Percentiles rank a stretch among this genome's conserved stretches.
Conservation (phyloP, 2,113 vertebrate genomes). For the Bufo gargarizans region DNA sequence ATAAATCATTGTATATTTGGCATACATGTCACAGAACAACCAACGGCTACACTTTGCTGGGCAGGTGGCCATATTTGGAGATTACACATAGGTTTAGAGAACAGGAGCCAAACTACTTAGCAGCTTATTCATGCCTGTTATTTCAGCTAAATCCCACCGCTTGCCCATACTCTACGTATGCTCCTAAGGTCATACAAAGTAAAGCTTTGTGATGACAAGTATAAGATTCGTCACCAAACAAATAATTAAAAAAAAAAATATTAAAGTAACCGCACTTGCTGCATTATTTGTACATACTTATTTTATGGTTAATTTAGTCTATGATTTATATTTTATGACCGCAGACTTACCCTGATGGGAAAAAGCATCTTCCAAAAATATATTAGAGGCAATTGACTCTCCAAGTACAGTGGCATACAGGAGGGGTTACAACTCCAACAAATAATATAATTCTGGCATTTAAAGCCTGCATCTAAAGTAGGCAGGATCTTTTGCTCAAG, state of each 20-base stretch:
- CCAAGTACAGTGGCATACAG: background rate
- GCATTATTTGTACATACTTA: background rate
- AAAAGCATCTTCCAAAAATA: background rate
- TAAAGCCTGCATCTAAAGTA: too few relatives aligned
- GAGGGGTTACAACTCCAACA: background rate
- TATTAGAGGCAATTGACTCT: background rate
- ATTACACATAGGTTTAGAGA: constrained; percentile 13
- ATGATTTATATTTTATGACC: background rate
- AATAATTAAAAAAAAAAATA: background rate
- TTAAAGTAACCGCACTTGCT: background rate
- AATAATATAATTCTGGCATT: too few relatives aligned
- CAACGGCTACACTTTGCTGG: background rate
- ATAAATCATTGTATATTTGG: constrained; percentile 43
- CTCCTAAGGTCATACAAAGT: background rate
- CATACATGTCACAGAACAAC: constrained; percentile 4
- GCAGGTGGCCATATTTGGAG: constrained; percentile 24
- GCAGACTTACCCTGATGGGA: background rate
- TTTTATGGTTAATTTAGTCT: background rate
- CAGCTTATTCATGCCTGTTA: constrained; percentile 5
- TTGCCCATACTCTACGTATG: background rate
- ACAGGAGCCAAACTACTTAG: constrained; percentile 14
- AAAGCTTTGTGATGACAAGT: constrained; percentile 41
- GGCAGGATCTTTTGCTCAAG: too few relatives aligned
- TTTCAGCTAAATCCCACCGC: background rate
- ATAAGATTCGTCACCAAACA: constrained; percentile 8